Conservation (phyloP, 2,113 vertebrate species). For the Stigmatopora nigra region DNA sequence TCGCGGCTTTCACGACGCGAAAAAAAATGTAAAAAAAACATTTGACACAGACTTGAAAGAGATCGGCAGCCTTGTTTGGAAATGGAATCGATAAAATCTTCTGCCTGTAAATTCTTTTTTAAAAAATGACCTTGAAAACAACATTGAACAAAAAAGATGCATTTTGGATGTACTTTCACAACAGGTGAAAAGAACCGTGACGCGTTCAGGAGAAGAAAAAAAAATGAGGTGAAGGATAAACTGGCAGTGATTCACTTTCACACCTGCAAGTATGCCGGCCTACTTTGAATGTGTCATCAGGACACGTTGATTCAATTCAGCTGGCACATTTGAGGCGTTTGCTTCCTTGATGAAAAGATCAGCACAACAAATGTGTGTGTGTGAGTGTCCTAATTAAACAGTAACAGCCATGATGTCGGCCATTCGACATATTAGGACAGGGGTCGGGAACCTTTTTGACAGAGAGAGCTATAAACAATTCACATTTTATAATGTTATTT, state of each 20-base stretch:
- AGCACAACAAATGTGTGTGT: not conserved
- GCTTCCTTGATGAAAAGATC: not conserved
- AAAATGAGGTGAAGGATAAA: constrained; percentile 1
- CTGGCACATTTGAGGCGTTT: not conserved
- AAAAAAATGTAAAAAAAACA: not conserved
- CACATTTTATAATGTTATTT: too few species aligned
- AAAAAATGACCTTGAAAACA: too few species aligned
- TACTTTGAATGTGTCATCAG: not conserved
- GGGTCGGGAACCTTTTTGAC: too few species aligned
- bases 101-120: too few species aligned
- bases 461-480: too few species aligned
- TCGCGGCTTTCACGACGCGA: not conserved
- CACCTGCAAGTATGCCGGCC: not conserved
- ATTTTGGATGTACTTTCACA: not conserved
- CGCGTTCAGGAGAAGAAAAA: not conserved
- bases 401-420: too few species aligned
- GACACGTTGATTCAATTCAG: not conserved
- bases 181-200: not conserved
- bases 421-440: too few species aligned
- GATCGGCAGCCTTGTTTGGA: not conserved
- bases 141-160: too few species aligned
- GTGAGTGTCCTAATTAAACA: too few species aligned
- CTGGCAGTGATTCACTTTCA: not conserved
- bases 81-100: too few species aligned
- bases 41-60: not conserved